Conservation (phyloP, 1,140 invertebrate species). For the Bombus confusus region DNA sequence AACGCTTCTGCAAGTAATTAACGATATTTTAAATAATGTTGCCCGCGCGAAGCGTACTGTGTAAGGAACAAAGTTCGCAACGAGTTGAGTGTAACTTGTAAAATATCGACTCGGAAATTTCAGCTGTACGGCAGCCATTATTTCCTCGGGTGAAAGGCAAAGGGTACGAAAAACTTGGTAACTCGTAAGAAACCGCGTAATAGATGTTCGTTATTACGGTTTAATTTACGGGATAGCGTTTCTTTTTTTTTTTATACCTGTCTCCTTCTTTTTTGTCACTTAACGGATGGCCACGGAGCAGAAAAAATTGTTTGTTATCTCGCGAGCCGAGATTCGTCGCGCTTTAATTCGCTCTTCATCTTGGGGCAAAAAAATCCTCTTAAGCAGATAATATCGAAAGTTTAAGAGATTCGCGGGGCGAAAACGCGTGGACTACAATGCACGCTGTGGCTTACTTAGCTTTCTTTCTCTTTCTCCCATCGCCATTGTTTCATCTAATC, state of each 20-base stretch:
- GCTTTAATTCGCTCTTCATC: constrained; percentile 38
- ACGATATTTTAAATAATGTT: neutral
- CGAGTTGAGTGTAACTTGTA: neutral
- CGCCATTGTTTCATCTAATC: neutral
- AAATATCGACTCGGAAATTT: constrained; percentile 11
- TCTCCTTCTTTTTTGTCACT: neutral
- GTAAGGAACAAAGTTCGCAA: neutral
- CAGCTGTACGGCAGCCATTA: neutral
- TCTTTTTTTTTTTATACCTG: neutral
- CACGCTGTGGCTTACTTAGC: constrained; percentile 18
- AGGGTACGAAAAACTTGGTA: neutral
- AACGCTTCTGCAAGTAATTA: neutral
- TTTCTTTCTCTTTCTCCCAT: neutral
- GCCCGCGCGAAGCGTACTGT: neutral
- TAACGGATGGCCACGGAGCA: neutral
- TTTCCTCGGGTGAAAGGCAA: neutral
- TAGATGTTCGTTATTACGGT: constrained; percentile 21
- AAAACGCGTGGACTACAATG: constrained; percentile 49
- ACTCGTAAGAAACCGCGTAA: constrained; percentile 22
- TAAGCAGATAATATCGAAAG: constrained; percentile 58
- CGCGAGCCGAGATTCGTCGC: constrained; percentile 27
- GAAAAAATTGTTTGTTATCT: constrained; percentile 23
- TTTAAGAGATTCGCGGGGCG: constrained; percentile 51
- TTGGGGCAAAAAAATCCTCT: constrained; percentile 21
- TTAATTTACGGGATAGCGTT: neutral